Percentiles rank a stretch among this genome's conserved stretches.
These are phyloP conservation scores for Xyrichtys novacula DNA, from an alignment of 2,797 vertebrate genomes.

Conservation along the genomic window DNA sequence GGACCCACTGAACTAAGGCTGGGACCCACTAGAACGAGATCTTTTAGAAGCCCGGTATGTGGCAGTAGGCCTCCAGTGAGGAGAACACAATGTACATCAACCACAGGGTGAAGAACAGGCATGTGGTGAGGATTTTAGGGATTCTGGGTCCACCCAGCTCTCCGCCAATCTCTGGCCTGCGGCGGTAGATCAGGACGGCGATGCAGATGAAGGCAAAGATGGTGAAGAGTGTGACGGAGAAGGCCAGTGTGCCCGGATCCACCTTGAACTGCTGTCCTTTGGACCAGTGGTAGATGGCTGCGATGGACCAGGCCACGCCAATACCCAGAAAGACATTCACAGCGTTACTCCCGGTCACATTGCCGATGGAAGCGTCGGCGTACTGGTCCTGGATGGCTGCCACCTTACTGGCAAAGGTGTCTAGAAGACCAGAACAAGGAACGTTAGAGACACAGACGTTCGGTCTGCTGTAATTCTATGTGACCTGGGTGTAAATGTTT, in stretches of 20 bases:
- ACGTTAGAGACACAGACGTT: no score
- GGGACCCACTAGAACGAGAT: neutral
- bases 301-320: constrained; percentile 97
- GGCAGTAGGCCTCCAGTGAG: constrained; percentile 98
- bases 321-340: constrained; percentile 99
- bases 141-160: constrained; percentile 95
- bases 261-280: constrained; percentile 89
- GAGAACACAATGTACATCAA: constrained; percentile 97
- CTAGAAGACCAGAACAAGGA: constrained; percentile 71
- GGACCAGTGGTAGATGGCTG: constrained; percentile 91
- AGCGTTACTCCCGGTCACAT: constrained; percentile 97
- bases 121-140: constrained; percentile 91
- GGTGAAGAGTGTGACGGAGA: constrained; percentile 98
- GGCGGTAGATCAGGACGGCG: constrained; percentile 94
- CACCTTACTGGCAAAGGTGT: constrained; percentile 98
- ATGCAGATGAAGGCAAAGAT: constrained; percentile 97
- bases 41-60: constrained; percentile 85
- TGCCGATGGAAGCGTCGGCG: constrained; percentile 96
- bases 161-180: constrained; percentile 93
- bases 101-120: constrained; percentile 96
- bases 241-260: constrained; percentile 93
- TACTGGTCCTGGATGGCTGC: constrained; percentile 96
- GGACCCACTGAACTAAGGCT: no score
- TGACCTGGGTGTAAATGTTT: no score
- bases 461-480: no score